Evolutionary conservation across 2,888 invertebrate species (phyloP).

Genomic region (Hesperia comma): DNA sequence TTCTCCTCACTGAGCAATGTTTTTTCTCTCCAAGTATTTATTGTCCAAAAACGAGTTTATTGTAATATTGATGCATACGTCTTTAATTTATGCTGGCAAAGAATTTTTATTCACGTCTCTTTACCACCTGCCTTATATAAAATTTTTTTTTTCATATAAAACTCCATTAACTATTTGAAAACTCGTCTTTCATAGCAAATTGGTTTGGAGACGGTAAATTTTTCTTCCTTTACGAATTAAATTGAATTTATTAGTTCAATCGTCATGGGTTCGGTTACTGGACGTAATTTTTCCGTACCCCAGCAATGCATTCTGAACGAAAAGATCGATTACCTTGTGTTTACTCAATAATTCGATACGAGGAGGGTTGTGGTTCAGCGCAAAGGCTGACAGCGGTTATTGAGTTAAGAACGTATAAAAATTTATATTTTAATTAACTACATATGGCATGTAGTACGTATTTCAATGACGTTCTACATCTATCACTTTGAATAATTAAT

Average conservation of each 20-base stretch:
- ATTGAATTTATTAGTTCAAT: slow-evolving; percentile 57
- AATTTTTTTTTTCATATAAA: slow-evolving; percentile 25
- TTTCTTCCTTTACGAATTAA: slow-evolving; percentile 37
- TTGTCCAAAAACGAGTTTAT: too few relatives aligned
- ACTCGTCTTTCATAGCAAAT: slow-evolving; percentile 32
- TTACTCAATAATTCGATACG: slow-evolving; percentile 83
- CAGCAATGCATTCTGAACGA: slow-evolving; percentile 72
- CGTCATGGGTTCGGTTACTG: slow-evolving; percentile 68
- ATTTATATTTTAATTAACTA: too few relatives aligned
- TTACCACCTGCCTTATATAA: neutral
- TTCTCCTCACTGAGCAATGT: too few relatives aligned
- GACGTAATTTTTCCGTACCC: slow-evolving; percentile 71
- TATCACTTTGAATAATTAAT: too few relatives aligned
- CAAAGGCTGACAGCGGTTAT: slow-evolving; percentile 48
- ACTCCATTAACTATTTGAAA: slow-evolving; percentile 24
- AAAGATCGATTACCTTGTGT: slow-evolving; percentile 79
- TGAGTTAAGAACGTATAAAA: neutral
- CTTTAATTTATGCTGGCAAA: too few relatives aligned
- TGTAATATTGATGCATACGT: too few relatives aligned
- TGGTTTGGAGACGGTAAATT: slow-evolving; percentile 39
- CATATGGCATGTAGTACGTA: too few relatives aligned
- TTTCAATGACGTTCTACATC: too few relatives aligned
- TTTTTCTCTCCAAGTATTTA: too few relatives aligned
- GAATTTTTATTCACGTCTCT: too few relatives aligned
- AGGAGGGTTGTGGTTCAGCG: slow-evolving; percentile 51